Base-by-base conservation (phyloP, 2,888 invertebrate species). In the Gymnoscelis rufifasciata region DNA sequence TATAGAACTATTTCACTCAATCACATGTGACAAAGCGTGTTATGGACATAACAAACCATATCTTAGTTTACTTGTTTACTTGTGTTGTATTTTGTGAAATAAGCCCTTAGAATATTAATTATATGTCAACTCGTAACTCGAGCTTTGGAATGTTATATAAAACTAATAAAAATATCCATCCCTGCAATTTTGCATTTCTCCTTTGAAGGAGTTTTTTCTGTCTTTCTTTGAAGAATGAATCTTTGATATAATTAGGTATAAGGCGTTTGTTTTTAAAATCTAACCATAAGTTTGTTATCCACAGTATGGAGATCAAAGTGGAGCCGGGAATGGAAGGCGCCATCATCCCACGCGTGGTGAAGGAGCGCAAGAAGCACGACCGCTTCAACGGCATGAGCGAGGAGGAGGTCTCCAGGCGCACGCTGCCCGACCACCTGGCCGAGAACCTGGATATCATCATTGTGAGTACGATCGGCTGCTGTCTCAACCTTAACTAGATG, bases 381-480 rank as follows among this genome's bases (percentile, higher is more conserved):
- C 92, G 97, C 54, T 97, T 97, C 87, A 96, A 97, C 90, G 97
- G 97, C 51, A 95, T 98, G 95, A 94, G 96, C 52, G 98, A 98
- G 86, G 97, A 97, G 79, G 98, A 98, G 89, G 97, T 98, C 36
- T 93, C 95, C 51, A 94, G 96, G 71, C 91, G 97, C 68, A 95
- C 95, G 60, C 91, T 99, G 77, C 98, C 98, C 51, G 98, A 99
- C 90, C 97, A 98, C 86, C 91, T 98, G 58, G 91, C 94, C 23
- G 93, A 93, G 82, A 96, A 97, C 90, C 92, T 98, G 81, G 98
- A 99, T 91, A 97, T 98, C 88, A 94, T 98, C 83, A 97, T 98
- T 91, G 98, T 98, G 93, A 95, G 97, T 95, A 90, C 87, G 91
- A 87, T 90, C 90, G 81, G 39, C 41, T 33, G 27, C 30, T 29